Conservation (phyloP, 2,888 invertebrate genomes). For the Morinoia aosen region DNA sequence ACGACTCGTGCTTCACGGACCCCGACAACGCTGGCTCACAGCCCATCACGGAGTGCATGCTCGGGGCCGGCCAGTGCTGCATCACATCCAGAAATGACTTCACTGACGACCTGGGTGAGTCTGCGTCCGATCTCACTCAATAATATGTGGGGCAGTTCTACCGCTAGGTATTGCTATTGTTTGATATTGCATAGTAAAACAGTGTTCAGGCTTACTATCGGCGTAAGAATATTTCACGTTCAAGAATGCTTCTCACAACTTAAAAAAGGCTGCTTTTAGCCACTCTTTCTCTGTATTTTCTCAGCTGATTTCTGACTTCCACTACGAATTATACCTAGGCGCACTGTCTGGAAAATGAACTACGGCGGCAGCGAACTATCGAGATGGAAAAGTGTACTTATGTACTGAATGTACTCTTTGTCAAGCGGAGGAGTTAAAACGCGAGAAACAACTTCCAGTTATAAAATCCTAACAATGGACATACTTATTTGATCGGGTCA, state of each 20-base stretch:
- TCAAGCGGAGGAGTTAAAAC: no score
- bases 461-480: no score
- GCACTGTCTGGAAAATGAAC: no score
- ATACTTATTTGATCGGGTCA: no score
- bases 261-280: no score
- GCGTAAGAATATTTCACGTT: not conserved
- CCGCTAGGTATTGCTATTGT: not conserved
- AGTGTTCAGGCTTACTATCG: not conserved
- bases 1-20: slow-evolving; percentile 25
- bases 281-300: no score
- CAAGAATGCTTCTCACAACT: not conserved
- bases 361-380: no score
- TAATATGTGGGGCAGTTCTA: not conserved
- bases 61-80: slow-evolving; percentile 16
- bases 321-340: no score
- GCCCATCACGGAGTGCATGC: slow-evolving; percentile 31
- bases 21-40: not conserved
- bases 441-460: no score
- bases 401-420: no score
- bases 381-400: no score
- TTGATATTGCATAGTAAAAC: not conserved
- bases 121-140: not conserved
- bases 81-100: not conserved
- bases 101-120: slow-evolving; percentile 9
- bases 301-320: no score